Evolutionary conservation across 2,888 invertebrate species (phyloP).

Genomic region (Leptopilina drosophilae): DNA sequence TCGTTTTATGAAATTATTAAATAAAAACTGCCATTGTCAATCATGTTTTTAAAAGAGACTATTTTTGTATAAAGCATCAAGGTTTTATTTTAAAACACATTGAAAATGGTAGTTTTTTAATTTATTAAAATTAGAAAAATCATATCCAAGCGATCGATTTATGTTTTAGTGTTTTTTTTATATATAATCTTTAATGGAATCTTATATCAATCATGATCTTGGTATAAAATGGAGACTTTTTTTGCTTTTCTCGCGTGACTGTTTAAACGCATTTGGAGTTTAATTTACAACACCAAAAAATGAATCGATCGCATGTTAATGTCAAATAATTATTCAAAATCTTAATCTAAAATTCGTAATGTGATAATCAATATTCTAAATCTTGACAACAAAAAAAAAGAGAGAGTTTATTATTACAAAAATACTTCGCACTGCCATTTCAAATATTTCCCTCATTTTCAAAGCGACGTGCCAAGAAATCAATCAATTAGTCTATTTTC

Average conservation of each 20-base stretch:
- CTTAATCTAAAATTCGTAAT: slow-evolving; percentile 33
- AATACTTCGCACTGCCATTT: slow-evolving; percentile 35
- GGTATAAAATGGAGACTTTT: slow-evolving; percentile 39
- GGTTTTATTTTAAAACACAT: too few species aligned
- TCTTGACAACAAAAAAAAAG: background rate
- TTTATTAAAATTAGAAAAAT: too few species aligned
- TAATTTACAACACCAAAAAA: slow-evolving; percentile 27
- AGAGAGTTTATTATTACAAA: slow-evolving; percentile 9
- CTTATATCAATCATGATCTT: slow-evolving; percentile 27
- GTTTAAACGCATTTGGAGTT: background rate
- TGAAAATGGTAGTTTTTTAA: slow-evolving; percentile 4
- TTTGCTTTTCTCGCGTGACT: slow-evolving; percentile 54
- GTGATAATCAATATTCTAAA: slow-evolving; percentile 22
- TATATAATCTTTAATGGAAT: slow-evolving; percentile 20
- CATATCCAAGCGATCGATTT: background rate
- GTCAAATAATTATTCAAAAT: slow-evolving; percentile 31
- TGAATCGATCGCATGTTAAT: slow-evolving; percentile 24
- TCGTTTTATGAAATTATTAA: background rate
- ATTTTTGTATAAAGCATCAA: too few species aligned
- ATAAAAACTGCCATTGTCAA: slow-evolving; percentile 12
- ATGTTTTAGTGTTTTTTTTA: background rate
- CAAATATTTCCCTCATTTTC: slow-evolving; percentile 35
- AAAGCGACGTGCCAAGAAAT: slow-evolving; percentile 32
- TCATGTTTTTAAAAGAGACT: too few species aligned
- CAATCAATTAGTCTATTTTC: slow-evolving; percentile 40